phyloP scores from a whole-genome alignment of 2,888 invertebrate species.

The Cantharis rufa region DNA sequence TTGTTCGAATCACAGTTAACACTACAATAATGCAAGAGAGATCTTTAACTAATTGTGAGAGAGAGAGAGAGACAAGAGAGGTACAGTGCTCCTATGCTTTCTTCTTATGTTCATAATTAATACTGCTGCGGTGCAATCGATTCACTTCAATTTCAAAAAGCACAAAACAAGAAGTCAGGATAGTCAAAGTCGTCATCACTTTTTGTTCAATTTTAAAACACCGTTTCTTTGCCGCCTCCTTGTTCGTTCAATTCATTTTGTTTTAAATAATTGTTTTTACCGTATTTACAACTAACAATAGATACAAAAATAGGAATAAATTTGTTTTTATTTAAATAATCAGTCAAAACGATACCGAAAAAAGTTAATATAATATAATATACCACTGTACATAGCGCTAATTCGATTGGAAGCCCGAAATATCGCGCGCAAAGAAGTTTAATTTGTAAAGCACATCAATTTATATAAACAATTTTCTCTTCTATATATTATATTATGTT shows the following conservation, averaged over 20 bases:
- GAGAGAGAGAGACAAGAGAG: constrained; percentile 34
- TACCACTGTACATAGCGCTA: constrained; percentile 8
- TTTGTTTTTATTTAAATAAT: constrained; percentile 15
- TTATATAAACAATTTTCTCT: constrained; percentile 9
- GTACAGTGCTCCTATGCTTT: constrained; percentile 35
- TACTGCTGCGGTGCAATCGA: constrained; percentile 43
- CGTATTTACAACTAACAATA: constrained; percentile 14
- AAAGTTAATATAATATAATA: neutral
- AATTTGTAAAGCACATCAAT: constrained; percentile 26
- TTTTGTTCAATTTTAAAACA: neutral
- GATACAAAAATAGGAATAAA: constrained; percentile 29
- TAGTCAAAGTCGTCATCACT: neutral
- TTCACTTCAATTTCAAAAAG: constrained; percentile 33
- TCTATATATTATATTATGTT: neutral
- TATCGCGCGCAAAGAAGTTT: constrained; percentile 21
- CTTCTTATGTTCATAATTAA: constrained; percentile 42
- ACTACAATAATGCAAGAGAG: constrained; percentile 41
- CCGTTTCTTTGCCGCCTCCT: neutral
- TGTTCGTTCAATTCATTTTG: neutral
- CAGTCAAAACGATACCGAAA: constrained; percentile 13
- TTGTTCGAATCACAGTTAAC: constrained; percentile 44
- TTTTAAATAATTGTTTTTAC: neutral
- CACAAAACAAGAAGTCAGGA: neutral
- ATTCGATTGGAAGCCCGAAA: constrained; percentile 28
- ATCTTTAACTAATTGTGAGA: constrained; percentile 37